phyloP scores from a whole-genome alignment of 2,888 invertebrate genomes.

The Thalpophila matura region DNA sequence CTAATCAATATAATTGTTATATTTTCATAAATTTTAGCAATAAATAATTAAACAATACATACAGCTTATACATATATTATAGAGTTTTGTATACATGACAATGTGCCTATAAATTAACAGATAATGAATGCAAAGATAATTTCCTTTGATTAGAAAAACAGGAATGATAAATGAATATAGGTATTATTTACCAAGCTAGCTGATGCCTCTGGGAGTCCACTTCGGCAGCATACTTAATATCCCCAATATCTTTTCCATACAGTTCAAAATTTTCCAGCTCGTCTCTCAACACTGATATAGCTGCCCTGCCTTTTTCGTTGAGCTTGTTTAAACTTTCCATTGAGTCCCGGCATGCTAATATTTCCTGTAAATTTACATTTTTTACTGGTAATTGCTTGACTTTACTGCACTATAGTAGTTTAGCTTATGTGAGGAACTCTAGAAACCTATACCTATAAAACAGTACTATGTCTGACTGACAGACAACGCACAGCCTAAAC shows the following conservation, averaged over 20 bases:
- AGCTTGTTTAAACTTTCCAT: slow-evolving; percentile 93
- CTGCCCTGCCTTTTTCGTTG: slow-evolving; percentile 94
- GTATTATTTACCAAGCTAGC: slow-evolving; percentile 89
- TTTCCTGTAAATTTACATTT: slow-evolving; percentile 91
- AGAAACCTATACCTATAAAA: no score
- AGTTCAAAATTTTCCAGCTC: slow-evolving; percentile 93
- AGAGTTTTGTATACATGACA: background rate
- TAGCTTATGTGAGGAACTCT: background rate
- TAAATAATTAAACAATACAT: no score
- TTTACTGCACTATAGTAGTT: background rate
- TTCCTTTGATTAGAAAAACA: background rate
- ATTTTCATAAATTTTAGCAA: no score
- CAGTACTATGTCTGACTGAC: no score
- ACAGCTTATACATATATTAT: no score
- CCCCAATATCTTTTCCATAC: slow-evolving; percentile 92
- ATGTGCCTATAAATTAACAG: no score
- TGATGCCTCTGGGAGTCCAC: slow-evolving; percentile 93
- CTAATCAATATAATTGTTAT: no score
- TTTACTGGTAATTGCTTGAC: background rate
- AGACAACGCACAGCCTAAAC: no score
- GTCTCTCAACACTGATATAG: slow-evolving; percentile 92
- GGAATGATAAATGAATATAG: background rate
- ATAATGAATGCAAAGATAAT: background rate
- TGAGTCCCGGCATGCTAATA: slow-evolving; percentile 93
- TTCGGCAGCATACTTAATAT: slow-evolving; percentile 91